These are phyloP conservation scores for Plestiodon gilberti DNA, from an alignment of 2,113 vertebrate species.

Conservation along the genomic window DNA sequence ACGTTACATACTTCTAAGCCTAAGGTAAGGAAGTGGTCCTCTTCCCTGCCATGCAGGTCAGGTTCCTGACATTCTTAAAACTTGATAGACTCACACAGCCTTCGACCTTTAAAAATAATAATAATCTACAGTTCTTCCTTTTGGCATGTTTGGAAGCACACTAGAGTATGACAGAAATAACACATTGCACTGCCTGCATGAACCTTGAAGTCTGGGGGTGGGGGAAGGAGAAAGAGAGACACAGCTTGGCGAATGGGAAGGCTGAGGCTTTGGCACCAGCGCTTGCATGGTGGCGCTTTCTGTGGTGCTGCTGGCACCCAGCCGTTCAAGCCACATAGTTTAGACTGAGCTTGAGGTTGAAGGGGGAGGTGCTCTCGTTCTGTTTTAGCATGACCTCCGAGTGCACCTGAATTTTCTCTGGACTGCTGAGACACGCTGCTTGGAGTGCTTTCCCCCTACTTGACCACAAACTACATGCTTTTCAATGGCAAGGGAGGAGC, in stretches of 20 bases:
- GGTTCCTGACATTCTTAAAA: conserved; percentile 54
- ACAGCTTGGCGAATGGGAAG: background rate
- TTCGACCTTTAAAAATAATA: conserved; percentile 62
- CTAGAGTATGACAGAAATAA: conserved; percentile 49
- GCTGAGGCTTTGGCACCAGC: conserved; percentile 23
- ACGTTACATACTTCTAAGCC: conserved; percentile 35
- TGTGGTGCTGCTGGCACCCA: conserved; percentile 20
- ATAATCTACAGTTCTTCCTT: conserved; percentile 48
- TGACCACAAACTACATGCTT: conserved; percentile 71
- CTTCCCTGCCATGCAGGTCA: conserved; percentile 54
- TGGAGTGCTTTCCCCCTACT: conserved; percentile 53
- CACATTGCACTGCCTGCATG: conserved; percentile 11
- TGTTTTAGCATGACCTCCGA: conserved; percentile 68
- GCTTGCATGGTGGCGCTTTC: conserved; percentile 15
- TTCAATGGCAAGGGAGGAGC: conserved; percentile 58
- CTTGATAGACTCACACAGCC: conserved; percentile 65
- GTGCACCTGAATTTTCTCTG: conserved; percentile 62
- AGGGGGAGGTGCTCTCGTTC: conserved; percentile 7
- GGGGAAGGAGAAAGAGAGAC: conserved; percentile 26
- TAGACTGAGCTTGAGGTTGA: conserved; percentile 4
- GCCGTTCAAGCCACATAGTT: conserved; percentile 59
- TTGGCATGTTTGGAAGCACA: conserved; percentile 46
- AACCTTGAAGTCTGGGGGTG: conserved; percentile 43
- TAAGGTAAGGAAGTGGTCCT: conserved; percentile 45
- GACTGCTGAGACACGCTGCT: conserved; percentile 56